Percentiles rank a stretch among this genome's conserved stretches.
These are phyloP conservation scores for Stenotaenia linearis DNA, from an alignment of 2,888 invertebrate species.

Conservation along the genomic window DNA sequence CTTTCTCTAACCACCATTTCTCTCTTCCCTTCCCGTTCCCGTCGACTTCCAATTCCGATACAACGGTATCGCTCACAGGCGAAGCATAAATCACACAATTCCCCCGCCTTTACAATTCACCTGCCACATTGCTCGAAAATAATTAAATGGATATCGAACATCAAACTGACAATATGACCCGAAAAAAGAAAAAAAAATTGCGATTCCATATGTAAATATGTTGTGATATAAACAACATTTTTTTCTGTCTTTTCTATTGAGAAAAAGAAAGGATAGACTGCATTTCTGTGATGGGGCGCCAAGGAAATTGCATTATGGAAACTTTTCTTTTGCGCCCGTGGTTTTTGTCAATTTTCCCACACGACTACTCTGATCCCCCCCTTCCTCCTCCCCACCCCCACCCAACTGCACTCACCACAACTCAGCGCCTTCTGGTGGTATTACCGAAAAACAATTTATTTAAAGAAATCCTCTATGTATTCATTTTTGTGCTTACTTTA, in stretches of 20 bases:
- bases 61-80: not conserved
- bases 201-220: not conserved
- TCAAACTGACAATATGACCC: not conserved
- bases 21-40: not conserved
- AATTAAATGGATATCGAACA: not conserved
- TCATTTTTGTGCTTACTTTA: not conserved
- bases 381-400: too few relatives aligned
- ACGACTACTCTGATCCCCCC: not conserved
- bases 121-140: not conserved
- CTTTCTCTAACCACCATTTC: not conserved
- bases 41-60: slow-evolving; percentile 15
- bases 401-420: not conserved
- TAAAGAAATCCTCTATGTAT: not conserved
- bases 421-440: not conserved
- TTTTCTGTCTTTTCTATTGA: not conserved
- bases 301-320: not conserved
- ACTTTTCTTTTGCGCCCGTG: not conserved
- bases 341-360: not conserved
- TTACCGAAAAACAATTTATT: not conserved
- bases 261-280: too few relatives aligned
- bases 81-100: not conserved
- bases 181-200: not conserved
- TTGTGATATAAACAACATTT: not conserved
- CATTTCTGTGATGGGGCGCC: not conserved
- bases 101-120: slow-evolving; percentile 1